These are phyloP conservation scores for Therioaphis trifolii DNA, from an alignment of 2,888 invertebrate genomes.

Conservation along the genomic window DNA sequence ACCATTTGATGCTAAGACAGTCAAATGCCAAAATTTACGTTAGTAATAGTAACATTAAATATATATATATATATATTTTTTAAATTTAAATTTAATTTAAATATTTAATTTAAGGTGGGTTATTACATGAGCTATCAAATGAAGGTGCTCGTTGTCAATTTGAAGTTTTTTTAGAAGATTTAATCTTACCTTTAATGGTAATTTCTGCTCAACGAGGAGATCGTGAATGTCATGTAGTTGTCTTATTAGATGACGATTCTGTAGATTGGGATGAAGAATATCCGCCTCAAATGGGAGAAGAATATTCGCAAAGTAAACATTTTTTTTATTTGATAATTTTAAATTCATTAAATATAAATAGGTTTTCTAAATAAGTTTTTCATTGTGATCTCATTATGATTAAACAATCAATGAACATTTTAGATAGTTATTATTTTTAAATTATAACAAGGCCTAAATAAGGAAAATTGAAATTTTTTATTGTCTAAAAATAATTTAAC, in stretches of 20 bases:
- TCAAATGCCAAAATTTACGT: conserved; percentile 96
- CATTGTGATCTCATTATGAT: too few species aligned
- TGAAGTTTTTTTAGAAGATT: conserved; percentile 92
- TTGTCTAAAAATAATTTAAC: too few species aligned
- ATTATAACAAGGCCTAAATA: too few species aligned
- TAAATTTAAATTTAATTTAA: background rate
- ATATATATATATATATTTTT: too few species aligned
- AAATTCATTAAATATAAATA: background rate
- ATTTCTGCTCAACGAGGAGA: conserved; percentile 93
- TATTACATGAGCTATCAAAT: conserved; percentile 97
- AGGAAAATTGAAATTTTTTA: too few species aligned
- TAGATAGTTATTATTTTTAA: too few species aligned
- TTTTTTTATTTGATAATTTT: background rate
- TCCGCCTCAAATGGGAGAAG: conserved; percentile 99
- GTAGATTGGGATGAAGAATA: conserved; percentile 99
- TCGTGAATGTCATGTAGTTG: conserved; percentile 96
- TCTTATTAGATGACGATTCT: conserved; percentile 93
- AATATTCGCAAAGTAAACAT: conserved; percentile 89
- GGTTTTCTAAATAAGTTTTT: background rate
- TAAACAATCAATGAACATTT: too few species aligned
- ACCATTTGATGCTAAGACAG: conserved; percentile 95
- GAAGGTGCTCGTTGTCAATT: conserved; percentile 99
- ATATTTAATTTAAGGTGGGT: conserved; percentile 78
- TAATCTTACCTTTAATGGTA: conserved; percentile 97
- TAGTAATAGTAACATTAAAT: too few species aligned